Percentiles rank a stretch among this genome's conserved stretches.
These are phyloP conservation scores for Cisticola juncidis DNA, from an alignment of 2,113 vertebrate genomes.

Conservation along the genomic window DNA sequence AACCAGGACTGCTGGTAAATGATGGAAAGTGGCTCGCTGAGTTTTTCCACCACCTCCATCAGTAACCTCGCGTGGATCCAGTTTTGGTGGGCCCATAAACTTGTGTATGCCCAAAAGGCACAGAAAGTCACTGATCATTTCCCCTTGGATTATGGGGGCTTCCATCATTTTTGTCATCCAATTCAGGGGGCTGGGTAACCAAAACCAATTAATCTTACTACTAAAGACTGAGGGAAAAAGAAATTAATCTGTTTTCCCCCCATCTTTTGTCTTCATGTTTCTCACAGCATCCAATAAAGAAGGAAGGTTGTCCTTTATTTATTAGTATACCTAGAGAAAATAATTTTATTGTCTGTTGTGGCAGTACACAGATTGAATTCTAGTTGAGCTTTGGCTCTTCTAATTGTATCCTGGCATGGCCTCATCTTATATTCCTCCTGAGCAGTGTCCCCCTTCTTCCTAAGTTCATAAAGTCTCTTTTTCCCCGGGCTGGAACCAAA, in stretches of 20 bases:
- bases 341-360: neutral
- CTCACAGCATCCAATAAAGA: neutral
- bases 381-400: neutral
- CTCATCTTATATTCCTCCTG: neutral
- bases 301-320: neutral
- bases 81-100: too few species aligned
- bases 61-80: neutral
- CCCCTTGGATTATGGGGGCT: neutral
- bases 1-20: neutral
- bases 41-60: neutral
- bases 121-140: neutral
- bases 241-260: neutral
- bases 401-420: neutral
- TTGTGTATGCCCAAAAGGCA: neutral
- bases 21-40: accelerated
- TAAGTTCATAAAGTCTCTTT: neutral
- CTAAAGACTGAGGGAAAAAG: neutral
- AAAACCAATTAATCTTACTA: neutral
- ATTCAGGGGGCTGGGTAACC: accelerated
- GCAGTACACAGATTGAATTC: neutral
- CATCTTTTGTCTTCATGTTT: neutral
- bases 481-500: neutral
- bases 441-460: neutral
- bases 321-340: neutral
- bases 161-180: neutral